phyloP scores from a whole-genome alignment of 1,140 invertebrate species.

The Metopolophium dirhodum region DNA sequence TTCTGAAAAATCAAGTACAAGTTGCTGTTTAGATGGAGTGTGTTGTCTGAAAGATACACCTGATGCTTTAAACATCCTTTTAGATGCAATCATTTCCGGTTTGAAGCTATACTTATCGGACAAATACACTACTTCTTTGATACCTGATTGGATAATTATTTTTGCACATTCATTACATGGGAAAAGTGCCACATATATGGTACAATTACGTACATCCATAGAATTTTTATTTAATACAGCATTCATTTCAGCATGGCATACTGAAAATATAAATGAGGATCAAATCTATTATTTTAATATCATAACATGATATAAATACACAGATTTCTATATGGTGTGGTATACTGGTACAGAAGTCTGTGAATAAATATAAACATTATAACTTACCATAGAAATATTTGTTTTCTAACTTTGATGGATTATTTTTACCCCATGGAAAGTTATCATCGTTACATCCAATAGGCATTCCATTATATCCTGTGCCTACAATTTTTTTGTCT shows the following conservation, averaged over 20 bases:
- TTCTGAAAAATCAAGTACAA: constrained; percentile 74
- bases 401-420: constrained; percentile 68
- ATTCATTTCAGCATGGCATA: constrained; percentile 97
- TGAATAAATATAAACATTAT: constrained; percentile 53
- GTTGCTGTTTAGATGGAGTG: constrained; percentile 68
- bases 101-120: constrained; percentile 81
- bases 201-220: constrained; percentile 77
- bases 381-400: constrained; percentile 84
- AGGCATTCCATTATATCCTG: constrained; percentile 97
- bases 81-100: constrained; percentile 74
- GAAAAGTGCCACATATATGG: constrained; percentile 86
- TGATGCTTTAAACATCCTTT: constrained; percentile 80
- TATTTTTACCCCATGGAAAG: constrained; percentile 81
- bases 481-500: constrained; percentile 88
- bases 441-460: constrained; percentile 84
- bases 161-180: constrained; percentile 98
- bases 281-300: constrained; percentile 35
- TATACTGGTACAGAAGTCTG: too few species aligned
- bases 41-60: constrained; percentile 74
- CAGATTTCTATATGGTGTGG: too few species aligned
- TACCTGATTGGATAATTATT: constrained; percentile 94
- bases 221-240: constrained; percentile 92
- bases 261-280: constrained; percentile 67
- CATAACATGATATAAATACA: not conserved
- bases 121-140: constrained; percentile 80